Percentiles rank a stretch among this genome's conserved stretches.
phyloP scores from a whole-genome alignment of 2,113 vertebrate genomes.

The Cygnus buccinator region DNA sequence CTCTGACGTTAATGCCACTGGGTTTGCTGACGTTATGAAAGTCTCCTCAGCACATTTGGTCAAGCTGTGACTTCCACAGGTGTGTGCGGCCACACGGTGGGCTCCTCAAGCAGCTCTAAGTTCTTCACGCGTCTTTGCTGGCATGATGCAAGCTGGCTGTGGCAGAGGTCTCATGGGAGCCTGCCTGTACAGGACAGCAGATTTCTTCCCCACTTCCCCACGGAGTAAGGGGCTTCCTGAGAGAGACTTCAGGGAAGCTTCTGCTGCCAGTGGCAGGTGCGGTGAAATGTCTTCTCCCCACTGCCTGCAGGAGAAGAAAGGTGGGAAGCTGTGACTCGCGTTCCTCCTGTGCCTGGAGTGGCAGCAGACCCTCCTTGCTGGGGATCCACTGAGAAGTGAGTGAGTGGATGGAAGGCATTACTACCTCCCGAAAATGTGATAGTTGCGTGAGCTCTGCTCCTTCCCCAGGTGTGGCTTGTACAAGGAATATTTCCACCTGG shows the following conservation, averaged over 20 bases:
- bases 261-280: background rate
- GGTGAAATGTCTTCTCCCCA: background rate
- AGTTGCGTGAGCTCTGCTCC: background rate
- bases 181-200: background rate
- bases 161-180: background rate
- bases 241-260: background rate
- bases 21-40: background rate
- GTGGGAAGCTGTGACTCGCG: background rate
- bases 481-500: background rate
- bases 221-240: background rate
- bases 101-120: background rate
- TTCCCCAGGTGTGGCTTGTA: background rate
- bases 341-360: background rate
- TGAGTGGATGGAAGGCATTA: background rate
- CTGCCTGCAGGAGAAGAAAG: background rate
- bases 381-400: background rate
- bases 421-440: background rate
- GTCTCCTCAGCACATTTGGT: background rate
- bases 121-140: background rate
- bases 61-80: background rate
- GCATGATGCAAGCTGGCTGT: background rate
- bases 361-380: background rate
- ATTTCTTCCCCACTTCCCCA: accelerated
- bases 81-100: background rate
- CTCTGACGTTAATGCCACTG: accelerated